phyloP scores from a whole-genome alignment of 1,140 invertebrate species.

The Homalodisca vitripennis region DNA sequence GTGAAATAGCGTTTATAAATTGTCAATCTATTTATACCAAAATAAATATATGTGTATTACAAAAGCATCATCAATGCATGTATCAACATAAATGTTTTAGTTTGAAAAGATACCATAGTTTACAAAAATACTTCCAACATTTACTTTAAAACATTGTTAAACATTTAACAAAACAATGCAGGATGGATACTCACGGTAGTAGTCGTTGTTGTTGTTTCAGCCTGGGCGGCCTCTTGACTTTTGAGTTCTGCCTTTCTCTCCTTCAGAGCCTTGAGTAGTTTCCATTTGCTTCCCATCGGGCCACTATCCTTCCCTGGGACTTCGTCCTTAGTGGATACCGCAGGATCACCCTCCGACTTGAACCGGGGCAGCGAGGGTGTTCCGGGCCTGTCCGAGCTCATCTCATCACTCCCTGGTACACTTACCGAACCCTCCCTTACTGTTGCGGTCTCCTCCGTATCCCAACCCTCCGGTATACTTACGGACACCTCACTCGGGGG shows the following conservation, averaged over 20 bases:
- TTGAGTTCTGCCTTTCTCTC: conserved; percentile 86
- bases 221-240: conserved; percentile 62
- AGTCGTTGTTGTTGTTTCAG: conserved; percentile 52
- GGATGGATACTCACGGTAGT: conserved; percentile 36
- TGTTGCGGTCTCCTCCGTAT: conserved; percentile 48
- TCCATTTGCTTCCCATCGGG: conserved; percentile 81
- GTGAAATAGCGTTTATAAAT: too few relatives aligned
- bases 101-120: too few relatives aligned
- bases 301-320: conserved; percentile 46
- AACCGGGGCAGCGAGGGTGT: conserved; percentile 55
- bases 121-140: too few relatives aligned
- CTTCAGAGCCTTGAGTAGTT: conserved; percentile 82
- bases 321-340: not conserved
- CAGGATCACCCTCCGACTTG: conserved; percentile 43
- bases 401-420: conserved; percentile 40
- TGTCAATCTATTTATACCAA: too few relatives aligned
- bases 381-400: conserved; percentile 37
- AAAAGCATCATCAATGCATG: too few relatives aligned
- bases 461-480: conserved; percentile 48
- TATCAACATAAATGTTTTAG: too few relatives aligned
- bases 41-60: too few relatives aligned
- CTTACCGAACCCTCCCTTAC: conserved; percentile 50
- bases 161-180: too few relatives aligned
- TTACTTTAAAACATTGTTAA: too few relatives aligned
- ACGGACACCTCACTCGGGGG: conserved; percentile 49